phyloP scores from a whole-genome alignment of 2,888 invertebrate genomes.

The Odontocerum albicorne region DNA sequence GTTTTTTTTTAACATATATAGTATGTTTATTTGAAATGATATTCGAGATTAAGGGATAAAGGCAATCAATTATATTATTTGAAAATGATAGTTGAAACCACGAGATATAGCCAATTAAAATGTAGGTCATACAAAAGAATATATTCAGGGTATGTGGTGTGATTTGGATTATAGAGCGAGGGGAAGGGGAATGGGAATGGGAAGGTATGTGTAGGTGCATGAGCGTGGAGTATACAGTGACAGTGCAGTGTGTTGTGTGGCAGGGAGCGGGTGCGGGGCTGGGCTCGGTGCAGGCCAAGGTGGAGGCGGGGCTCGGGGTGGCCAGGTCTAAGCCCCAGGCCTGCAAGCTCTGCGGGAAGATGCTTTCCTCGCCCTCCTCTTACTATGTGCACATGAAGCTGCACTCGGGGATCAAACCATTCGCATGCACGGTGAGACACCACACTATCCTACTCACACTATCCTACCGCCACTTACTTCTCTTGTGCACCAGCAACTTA shows the following conservation, averaged over 20 bases:
- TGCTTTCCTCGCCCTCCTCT: slow-evolving; percentile 74
- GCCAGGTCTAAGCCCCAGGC: slow-evolving; percentile 69
- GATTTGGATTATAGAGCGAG: too few species aligned
- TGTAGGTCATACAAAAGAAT: too few species aligned
- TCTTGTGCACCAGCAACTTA: too few species aligned
- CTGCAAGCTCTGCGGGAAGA: slow-evolving; percentile 78
- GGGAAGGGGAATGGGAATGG: too few species aligned
- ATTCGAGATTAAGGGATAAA: too few species aligned
- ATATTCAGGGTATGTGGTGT: too few species aligned
- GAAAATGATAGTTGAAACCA: too few species aligned
- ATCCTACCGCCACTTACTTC: too few species aligned
- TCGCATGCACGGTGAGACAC: slow-evolving; percentile 67
- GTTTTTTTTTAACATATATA: too few species aligned
- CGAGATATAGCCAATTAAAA: too few species aligned
- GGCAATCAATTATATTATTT: too few species aligned
- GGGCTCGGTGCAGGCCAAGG: slow-evolving; percentile 48
- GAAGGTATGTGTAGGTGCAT: neutral
- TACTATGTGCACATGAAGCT: slow-evolving; percentile 84
- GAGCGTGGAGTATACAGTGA: neutral
- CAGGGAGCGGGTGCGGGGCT: slow-evolving; percentile 18
- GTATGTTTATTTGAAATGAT: too few species aligned
- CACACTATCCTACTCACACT: slow-evolving; percentile 10
- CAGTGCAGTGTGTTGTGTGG: slow-evolving; percentile 16
- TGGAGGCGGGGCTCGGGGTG: slow-evolving; percentile 54
- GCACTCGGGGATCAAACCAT: slow-evolving; percentile 79